Evolutionary conservation across 2,797 vertebrate species (phyloP).

Genomic region (Bradypodion pumilum): DNA sequence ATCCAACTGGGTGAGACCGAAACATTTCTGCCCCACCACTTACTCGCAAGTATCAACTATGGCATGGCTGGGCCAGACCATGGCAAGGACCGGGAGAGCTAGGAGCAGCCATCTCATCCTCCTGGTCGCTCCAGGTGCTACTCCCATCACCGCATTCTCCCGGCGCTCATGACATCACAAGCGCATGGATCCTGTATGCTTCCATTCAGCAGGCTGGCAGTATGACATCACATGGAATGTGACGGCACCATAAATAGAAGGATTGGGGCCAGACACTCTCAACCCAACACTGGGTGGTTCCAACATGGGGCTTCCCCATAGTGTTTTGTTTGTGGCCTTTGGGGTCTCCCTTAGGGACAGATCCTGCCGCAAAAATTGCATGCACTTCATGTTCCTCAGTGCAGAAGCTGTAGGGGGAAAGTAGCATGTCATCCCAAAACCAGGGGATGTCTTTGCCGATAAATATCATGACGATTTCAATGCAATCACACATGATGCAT

Average conservation of each 20-base stretch:
- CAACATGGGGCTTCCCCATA: too few relatives aligned
- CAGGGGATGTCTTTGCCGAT: too few relatives aligned
- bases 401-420: too few relatives aligned
- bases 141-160: background rate
- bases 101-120: conserved; percentile 35
- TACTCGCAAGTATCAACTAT: conserved; percentile 35
- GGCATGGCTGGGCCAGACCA: conserved; percentile 1
- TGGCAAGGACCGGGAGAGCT: conserved; percentile 9
- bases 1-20: background rate
- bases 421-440: too few relatives aligned
- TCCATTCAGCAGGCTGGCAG: background rate
- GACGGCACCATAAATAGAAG: background rate
- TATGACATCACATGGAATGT: conserved; percentile 20
- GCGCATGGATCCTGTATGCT: background rate
- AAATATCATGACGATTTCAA: too few relatives aligned
- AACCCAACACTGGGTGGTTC: too few relatives aligned
- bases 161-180: background rate
- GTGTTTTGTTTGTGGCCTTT: too few relatives aligned
- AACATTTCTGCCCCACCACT: background rate
- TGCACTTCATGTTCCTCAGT: too few relatives aligned
- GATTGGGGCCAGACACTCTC: background rate
- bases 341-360: background rate
- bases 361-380: too few relatives aligned
- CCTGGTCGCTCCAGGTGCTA: background rate
- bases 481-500: too few relatives aligned